Evolutionary conservation across 2,113 vertebrate genomes (phyloP).

Genomic region (Scatophagus argus): DNA sequence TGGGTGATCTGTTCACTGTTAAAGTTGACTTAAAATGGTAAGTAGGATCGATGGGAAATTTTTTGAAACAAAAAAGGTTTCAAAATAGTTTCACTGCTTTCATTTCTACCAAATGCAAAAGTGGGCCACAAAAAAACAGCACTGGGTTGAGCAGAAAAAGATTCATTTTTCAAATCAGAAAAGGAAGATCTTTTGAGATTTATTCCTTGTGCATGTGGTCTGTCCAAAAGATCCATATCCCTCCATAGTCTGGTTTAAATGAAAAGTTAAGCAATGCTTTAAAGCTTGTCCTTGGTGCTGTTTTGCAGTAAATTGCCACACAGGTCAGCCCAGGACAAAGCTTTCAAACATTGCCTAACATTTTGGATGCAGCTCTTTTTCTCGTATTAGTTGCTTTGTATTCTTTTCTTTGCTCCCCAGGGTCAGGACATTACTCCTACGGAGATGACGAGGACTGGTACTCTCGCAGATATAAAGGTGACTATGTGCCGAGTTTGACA

Average conservation of each 20-base stretch:
- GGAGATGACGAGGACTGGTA: slow-evolving; percentile 95
- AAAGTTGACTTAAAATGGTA: slow-evolving; percentile 36
- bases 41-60: slow-evolving; percentile 42
- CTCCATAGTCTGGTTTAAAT: slow-evolving; percentile 49
- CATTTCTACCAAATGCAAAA: slow-evolving; percentile 14
- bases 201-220: slow-evolving; percentile 49
- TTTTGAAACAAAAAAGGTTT: slow-evolving; percentile 34
- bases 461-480: slow-evolving; percentile 93
- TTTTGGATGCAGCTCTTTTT: slow-evolving; percentile 45
- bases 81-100: slow-evolving; percentile 19
- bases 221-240: slow-evolving; percentile 54
- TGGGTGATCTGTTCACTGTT: slow-evolving; percentile 31
- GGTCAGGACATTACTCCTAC: slow-evolving; percentile 92
- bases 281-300: slow-evolving; percentile 35
- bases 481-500: slow-evolving; percentile 57
- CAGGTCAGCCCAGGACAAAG: slow-evolving; percentile 41
- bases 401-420: slow-evolving; percentile 88
- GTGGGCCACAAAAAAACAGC: background rate
- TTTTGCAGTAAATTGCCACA: background rate
- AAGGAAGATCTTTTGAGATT: slow-evolving; percentile 44
- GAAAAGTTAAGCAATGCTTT: slow-evolving; percentile 62
- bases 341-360: slow-evolving; percentile 67
- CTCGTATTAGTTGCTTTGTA: slow-evolving; percentile 75
- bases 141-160: slow-evolving; percentile 26
- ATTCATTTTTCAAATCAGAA: slow-evolving; percentile 41